Base-by-base conservation (phyloP, 2,888 invertebrate species). In the Caenorhabditis sulstoni region DNA sequence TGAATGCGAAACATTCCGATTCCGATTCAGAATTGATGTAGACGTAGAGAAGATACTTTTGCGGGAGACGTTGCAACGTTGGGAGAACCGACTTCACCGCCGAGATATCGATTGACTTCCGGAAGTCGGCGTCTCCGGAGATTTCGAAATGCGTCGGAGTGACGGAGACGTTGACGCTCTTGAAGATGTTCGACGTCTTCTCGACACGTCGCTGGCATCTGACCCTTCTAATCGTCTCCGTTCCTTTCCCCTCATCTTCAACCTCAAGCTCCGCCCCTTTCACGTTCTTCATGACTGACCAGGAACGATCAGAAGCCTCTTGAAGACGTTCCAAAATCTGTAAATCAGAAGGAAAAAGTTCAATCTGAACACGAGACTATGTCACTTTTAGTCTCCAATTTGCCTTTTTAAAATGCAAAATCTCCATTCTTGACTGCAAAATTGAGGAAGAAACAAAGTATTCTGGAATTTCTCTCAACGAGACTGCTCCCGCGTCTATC, bases 271-370 rank as follows among this genome's bases (percentile, higher is more conserved):
- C 61, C 7, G 55, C 29, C 18, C 47, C 52, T 61, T 58, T 62
- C 5, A 64, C 44, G 14, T 47, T 20, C 12, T 79, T 71, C 71
- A 81, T 78, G 8, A 29, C 37, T 35, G 65, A 29, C 82, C 80
- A 81, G 0, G 77, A 71, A 5, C 64, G 65, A 7, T 76, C 61
- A 22, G 74, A 66, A 11, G 75, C 39, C 20, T 47, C 44, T 55
- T 78, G 41, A 5, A 82, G 52, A 8, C 55, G 39, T 37, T 68
- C 55, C 12, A 81, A n/a, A 14, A 82, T 82, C 80, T 82, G 70
- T 29, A 75, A 65, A 16, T 18, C 23, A 20, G 49, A 22, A 64
- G 7, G 50, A 2, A 20, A n/a, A 23, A 8, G 14, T n/a, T n/a
- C n/a, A n/a, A 14, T 37, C 14, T 29, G 0, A n/a, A 5, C 23